A percentile compares a stretch with the other conserved stretches of the same genome.
phyloP scores from a whole-genome alignment of 2,113 vertebrate species.

The Lycaon pictus region DNA sequence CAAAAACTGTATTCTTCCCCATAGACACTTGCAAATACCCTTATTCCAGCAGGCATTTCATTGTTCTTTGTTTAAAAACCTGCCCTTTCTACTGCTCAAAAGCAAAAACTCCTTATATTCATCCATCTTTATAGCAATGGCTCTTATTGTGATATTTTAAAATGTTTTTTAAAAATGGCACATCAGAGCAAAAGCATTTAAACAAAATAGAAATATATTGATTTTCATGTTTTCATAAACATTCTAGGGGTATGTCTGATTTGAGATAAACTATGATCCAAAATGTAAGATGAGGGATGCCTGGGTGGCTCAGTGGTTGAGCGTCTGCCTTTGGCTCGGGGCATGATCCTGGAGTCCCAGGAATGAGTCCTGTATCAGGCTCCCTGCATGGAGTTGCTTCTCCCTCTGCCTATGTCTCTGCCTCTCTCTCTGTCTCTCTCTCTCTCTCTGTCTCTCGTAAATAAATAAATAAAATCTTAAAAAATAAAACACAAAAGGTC shows the following conservation, averaged over 20 bases:
- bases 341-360: no score
- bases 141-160: background rate
- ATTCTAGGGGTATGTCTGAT: background rate
- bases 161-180: constrained; percentile 43
- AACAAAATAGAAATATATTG: background rate
- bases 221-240: constrained; percentile 19
- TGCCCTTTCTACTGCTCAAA: background rate
- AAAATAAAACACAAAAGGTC: no score
- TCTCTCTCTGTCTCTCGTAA: no score
- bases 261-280: background rate
- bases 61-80: background rate
- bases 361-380: no score
- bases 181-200: background rate
- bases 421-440: no score
- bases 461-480: no score
- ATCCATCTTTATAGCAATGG: background rate
- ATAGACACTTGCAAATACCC: background rate
- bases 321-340: no score
- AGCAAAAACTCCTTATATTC: background rate
- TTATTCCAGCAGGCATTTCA: background rate
- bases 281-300: no score
- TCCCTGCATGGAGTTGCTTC: no score
- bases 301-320: no score
- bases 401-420: no score
- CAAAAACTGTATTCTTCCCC: background rate